These are phyloP conservation scores for Phrynocephalus forsythii DNA, from an alignment of 2,797 vertebrate genomes.

Conservation along the genomic window DNA sequence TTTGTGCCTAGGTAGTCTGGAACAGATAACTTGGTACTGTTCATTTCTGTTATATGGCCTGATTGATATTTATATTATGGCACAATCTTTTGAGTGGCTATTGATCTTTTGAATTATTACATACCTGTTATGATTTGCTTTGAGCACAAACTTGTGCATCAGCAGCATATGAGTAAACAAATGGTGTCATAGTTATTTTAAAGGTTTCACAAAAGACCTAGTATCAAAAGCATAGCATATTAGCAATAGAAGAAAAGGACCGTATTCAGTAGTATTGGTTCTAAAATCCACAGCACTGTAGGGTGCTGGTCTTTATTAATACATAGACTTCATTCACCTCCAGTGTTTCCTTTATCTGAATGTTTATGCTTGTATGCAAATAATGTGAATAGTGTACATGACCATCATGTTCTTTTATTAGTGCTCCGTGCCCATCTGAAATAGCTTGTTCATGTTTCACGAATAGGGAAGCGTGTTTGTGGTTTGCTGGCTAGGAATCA, in stretches of 20 bases:
- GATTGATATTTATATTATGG: not conserved
- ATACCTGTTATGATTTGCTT: not conserved
- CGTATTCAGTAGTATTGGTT: not conserved
- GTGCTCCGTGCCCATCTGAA: not conserved
- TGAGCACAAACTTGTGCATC: not conserved
- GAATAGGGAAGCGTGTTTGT: not conserved
- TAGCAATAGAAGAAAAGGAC: not conserved
- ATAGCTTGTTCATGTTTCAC: not conserved
- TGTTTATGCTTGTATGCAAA: not conserved
- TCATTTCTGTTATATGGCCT: no score
- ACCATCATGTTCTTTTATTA: not conserved
- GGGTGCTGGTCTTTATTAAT: not conserved
- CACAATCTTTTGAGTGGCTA: not conserved
- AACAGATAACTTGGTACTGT: not conserved
- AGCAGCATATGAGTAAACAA: not conserved
- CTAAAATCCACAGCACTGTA: not conserved
- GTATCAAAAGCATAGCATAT: slow-evolving; percentile 4
- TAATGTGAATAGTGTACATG: not conserved
- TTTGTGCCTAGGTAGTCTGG: not conserved
- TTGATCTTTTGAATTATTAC: not conserved
- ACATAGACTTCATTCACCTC: not conserved
- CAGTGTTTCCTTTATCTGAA: not conserved
- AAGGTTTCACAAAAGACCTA: not conserved
- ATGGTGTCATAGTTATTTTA: not conserved
- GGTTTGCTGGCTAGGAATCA: not conserved